Evolutionary conservation across 2,113 vertebrate genomes (phyloP), one percentile per base, ranked within the genome.

Genomic region (Myotis davidii): DNA sequence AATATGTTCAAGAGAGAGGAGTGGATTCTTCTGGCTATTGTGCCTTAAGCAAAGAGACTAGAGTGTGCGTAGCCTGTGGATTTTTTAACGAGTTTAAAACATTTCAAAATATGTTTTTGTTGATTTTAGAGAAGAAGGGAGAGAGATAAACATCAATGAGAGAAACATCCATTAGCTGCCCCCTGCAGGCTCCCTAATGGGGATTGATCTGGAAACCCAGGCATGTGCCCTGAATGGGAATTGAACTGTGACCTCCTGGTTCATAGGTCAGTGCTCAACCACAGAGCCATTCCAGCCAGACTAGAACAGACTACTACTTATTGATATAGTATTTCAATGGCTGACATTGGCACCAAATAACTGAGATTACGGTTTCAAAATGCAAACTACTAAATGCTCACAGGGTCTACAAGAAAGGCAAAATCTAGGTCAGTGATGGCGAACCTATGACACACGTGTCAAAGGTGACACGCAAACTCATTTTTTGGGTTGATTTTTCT

Each of bases 291-390:
- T 93, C 14, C 34, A 59, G 42, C 42, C 7, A 7, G 42, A 42
- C 9, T 25, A 48, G 79, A 79, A 73, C 8, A 90, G 59, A 74
- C 5, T 37, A 79, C 45, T 25, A 54, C 16, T 83, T 45, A 64
- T 3, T n/a, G 86, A 37, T 12, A 0, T 0, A 42, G 77, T 74
- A 77, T 56, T 64, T 85, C 56, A 93, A 50, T 85, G 82, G 52
- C 72, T 52, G 67, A 73, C 48, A 65, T 5, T 27, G 39, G 59
- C 27, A 85, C 50, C 67, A 59, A 79, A 91, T 83, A 76, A 48
- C 13, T 84, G 20, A 91, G 90, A 74, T 89, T 20, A 82, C 13
- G 1, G 0, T 91, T 93, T 87, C 39, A 81, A 95, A 92, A 82
- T 45, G 17, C 6, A 77, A 52, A 81, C 54, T 77, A 32, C 8